Evolutionary conservation across 2,113 vertebrate species (phyloP).

Genomic region (Petaurus breviceps): DNA sequence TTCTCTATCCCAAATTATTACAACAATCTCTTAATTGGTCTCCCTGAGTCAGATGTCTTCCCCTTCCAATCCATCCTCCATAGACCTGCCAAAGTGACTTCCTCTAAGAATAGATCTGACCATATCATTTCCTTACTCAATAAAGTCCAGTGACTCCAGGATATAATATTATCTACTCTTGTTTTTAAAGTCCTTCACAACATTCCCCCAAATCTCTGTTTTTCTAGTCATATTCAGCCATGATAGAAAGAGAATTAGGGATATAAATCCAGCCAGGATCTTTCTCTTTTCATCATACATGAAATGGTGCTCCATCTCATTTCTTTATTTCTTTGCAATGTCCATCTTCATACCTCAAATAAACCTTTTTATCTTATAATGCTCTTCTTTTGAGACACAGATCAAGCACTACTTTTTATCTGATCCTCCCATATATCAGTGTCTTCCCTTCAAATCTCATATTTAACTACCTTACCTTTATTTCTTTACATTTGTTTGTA

Average conservation of each 20-base stretch:
- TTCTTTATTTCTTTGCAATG: neutral
- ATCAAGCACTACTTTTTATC: neutral
- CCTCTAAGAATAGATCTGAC: neutral
- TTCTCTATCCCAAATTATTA: neutral
- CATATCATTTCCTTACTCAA: neutral
- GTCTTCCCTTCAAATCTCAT: neutral
- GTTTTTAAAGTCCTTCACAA: neutral
- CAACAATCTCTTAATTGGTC: neutral
- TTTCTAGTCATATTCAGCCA: neutral
- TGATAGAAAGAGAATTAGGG: neutral
- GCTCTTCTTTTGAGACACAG: neutral
- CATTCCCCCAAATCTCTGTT: neutral
- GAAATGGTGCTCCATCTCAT: neutral
- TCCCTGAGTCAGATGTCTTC: neutral
- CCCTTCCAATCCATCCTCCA: neutral
- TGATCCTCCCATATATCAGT: neutral
- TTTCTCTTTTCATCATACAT: neutral
- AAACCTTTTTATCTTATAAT: too few relatives aligned
- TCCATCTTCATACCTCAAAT: neutral
- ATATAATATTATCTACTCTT: neutral
- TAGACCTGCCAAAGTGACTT: neutral
- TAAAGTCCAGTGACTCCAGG: neutral
- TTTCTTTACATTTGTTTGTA: neutral
- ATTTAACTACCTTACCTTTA: neutral
- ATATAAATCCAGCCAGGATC: neutral